Percentiles rank a stretch among this genome's conserved stretches.
These are phyloP conservation scores for Trachelipus rathkii DNA, from an alignment of 1,140 invertebrate genomes.

Conservation along the genomic window DNA sequence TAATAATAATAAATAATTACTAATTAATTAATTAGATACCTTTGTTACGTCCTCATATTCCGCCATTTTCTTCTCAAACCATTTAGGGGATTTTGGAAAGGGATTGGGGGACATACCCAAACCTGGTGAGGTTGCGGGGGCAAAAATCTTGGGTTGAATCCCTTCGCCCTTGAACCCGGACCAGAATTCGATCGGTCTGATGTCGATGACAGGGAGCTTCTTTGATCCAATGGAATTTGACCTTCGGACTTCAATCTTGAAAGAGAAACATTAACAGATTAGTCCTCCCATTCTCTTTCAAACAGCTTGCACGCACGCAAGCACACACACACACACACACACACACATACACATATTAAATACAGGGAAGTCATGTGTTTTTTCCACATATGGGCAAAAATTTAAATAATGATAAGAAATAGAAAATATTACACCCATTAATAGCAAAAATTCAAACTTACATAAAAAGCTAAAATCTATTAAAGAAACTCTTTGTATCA, in stretches of 20 bases:
- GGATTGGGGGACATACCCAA: slow-evolving; percentile 12
- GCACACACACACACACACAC: too few relatives aligned
- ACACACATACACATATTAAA: too few relatives aligned
- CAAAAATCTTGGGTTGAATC: slow-evolving; percentile 49
- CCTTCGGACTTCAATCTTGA: slow-evolving; percentile 35
- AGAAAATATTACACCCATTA: too few relatives aligned
- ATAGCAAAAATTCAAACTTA: too few relatives aligned
- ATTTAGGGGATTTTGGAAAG: not conserved
- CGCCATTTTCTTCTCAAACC: not conserved
- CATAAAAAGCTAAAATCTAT: too few relatives aligned
- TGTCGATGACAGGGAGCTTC: slow-evolving; percentile 52
- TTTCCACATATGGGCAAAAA: too few relatives aligned
- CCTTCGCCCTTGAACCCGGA: slow-evolving; percentile 49
- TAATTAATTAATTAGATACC: not conserved
- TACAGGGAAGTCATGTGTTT: too few relatives aligned
- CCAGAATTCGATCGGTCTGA: slow-evolving; percentile 55
- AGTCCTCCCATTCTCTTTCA: not conserved
- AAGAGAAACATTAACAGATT: not conserved
- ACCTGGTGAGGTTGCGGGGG: slow-evolving; percentile 26
- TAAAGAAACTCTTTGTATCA: too few relatives aligned
- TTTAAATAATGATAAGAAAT: too few relatives aligned
- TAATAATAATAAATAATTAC: too few relatives aligned
- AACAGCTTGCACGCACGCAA: too few relatives aligned
- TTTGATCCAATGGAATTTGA: slow-evolving; percentile 40
- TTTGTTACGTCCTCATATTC: not conserved